Conservation (phyloP, 2,888 invertebrate species). For the Himalopsyche anomala region DNA sequence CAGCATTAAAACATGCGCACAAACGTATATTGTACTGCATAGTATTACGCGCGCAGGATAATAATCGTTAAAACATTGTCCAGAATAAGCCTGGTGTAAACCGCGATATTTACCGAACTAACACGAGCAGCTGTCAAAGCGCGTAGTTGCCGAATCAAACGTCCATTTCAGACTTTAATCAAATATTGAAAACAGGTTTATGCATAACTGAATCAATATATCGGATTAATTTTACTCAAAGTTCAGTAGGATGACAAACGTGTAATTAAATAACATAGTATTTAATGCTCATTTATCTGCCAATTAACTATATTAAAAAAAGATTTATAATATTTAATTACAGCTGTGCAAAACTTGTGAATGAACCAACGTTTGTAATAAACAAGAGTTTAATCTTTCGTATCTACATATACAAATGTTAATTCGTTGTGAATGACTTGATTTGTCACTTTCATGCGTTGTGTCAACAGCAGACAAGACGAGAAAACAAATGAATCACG, state of each 20-base stretch:
- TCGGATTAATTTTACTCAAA: background rate
- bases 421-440: no score
- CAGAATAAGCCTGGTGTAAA: conserved; percentile 9
- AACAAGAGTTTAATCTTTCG: no score
- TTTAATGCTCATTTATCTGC: background rate
- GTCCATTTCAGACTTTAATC: conserved; percentile 49
- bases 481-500: no score
- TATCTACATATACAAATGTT: no score
- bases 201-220: conserved; percentile 7
- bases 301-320: no score
- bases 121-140: conserved; percentile 34
- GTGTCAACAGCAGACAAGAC: no score
- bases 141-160: conserved; percentile 32
- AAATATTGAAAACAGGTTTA: conserved; percentile 35
- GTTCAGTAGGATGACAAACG: background rate
- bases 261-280: background rate
- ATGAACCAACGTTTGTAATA: no score
- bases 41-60: background rate
- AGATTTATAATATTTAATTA: no score
- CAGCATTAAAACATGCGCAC: background rate
- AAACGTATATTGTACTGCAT: background rate
- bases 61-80: background rate
- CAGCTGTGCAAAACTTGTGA: no score
- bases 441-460: no score
- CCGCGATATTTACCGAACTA: conserved; percentile 45